Percentiles rank a stretch among this genome's conserved stretches.
Evolutionary conservation across 2,797 vertebrate genomes (phyloP).

Genomic region (Argyrosomus regius): DNA sequence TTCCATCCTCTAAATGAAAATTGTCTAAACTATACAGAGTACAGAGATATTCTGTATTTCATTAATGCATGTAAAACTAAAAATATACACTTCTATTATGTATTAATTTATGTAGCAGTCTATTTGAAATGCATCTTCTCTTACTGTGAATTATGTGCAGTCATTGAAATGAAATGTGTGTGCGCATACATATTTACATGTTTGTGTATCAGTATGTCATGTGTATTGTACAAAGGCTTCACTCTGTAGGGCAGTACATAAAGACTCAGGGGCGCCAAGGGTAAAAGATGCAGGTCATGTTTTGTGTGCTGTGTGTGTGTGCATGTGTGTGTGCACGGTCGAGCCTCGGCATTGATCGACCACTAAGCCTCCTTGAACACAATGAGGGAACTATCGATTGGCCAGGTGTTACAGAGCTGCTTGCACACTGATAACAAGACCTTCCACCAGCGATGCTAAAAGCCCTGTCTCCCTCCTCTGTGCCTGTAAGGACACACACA

Average conservation of each 20-base stretch:
- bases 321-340: conserved; percentile 1
- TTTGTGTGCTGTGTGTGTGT: conserved; percentile 27
- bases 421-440: conserved; percentile 81
- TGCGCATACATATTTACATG: neutral
- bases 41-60: no score
- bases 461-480: conserved; percentile 14
- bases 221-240: conserved; percentile 20
- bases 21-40: neutral
- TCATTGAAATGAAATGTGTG: neutral
- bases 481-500: conserved; percentile 47
- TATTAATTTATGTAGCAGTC: neutral
- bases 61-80: neutral
- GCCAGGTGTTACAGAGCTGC: conserved; percentile 80
- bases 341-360: conserved; percentile 74
- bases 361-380: conserved; percentile 82
- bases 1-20: neutral
- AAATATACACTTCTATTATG: no score
- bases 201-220: neutral
- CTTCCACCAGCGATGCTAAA: conserved; percentile 52
- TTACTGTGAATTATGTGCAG: neutral
- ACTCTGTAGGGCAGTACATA: conserved; percentile 33
- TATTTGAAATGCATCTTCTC: neutral
- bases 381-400: conserved; percentile 79
- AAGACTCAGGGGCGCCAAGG: conserved; percentile 42
- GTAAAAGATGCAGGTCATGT: conserved; percentile 57